A percentile compares a stretch with the other conserved stretches of the same genome.
Conservation (phyloP, 1,140 invertebrate genomes). For the Agrypnia vestita region DNA sequence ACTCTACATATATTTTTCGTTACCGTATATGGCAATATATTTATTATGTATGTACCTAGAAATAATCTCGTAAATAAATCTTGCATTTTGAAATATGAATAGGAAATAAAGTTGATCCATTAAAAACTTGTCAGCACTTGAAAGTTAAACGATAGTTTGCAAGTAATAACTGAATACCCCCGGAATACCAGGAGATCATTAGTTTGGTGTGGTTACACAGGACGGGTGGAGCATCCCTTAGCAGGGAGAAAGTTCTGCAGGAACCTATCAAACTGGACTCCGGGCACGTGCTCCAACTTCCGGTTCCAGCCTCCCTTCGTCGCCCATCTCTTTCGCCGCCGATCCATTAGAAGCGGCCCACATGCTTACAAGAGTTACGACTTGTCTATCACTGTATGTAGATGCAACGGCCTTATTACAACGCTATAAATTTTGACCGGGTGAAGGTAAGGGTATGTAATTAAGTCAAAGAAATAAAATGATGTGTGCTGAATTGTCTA, state of each 20-base stretch:
- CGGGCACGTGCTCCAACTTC: conserved; percentile 36
- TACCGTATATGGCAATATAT: too few relatives aligned
- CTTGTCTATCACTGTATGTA: conserved; percentile 30
- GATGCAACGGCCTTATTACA: conserved; percentile 14
- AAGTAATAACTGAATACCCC: conserved; percentile 25
- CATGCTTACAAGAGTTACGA: conserved; percentile 31
- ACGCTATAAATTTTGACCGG: background rate
- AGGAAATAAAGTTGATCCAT: too few relatives aligned
- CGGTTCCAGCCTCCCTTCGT: background rate
- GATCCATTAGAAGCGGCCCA: conserved; percentile 29
- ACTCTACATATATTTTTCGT: too few relatives aligned
- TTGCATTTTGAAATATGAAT: too few relatives aligned
- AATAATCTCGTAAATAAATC: too few relatives aligned
- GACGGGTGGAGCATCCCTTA: background rate
- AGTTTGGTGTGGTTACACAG: conserved; percentile 36
- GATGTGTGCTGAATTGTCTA: too few relatives aligned
- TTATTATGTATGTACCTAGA: too few relatives aligned
- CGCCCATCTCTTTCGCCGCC: background rate
- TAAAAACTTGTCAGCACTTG: conserved; percentile 1
- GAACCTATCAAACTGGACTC: conserved; percentile 31
- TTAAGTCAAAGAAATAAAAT: too few relatives aligned
- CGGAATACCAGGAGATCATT: conserved; percentile 30
- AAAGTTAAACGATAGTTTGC: background rate
- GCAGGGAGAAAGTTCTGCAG: conserved; percentile 10
- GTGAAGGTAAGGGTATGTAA: too few relatives aligned